Evolutionary conservation across 2,797 vertebrate species (phyloP), one percentile per base, ranked within the genome.

Genomic region (Clamator glandarius): DNA sequence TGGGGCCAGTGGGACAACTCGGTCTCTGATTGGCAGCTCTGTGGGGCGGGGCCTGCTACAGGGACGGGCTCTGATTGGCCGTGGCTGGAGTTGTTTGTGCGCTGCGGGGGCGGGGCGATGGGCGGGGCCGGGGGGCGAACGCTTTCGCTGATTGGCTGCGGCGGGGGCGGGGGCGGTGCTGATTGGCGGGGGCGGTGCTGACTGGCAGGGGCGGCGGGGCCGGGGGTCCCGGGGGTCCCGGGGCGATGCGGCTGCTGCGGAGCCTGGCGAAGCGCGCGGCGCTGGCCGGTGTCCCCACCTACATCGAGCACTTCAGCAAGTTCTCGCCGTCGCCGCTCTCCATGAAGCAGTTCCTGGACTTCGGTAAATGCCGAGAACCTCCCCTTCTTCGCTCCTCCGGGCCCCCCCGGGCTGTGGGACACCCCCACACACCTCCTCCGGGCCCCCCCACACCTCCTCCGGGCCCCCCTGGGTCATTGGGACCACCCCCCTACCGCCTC

Each of bases 291-390:
- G 98, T 97, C 63, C 99, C 99, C 50, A 98, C 98, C 84, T 98
- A 99, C 84, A 98, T 99, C 93, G 99, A 99, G 31, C 99, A 99
- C 96, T 99, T 99, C 97, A 99, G 99, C 26, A 99, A 99, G 98
- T 99, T 99, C 93, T 99, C 99, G 35, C 99, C 99, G 8, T 99
- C 99, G 35, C 99, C 99, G 42, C 98, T 99, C 39, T 99, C 99
- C 86, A 99, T 99, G 98, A 99, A 99, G 96, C 93, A 92, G 86
- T 92, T 94, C 42, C 73, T 94, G 72, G 93, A 92, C 8, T 92
- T 92, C 62, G 92, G 89, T 94, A 77, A 77, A 58, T 59, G 54
- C 12, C 67, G 33, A 25, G 42, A 12, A 39, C 12, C 19, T 8
- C 5, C 10, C 8, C 20, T 19, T 4, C 12, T 6, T 6, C 44